phyloP scores from a whole-genome alignment of 2,797 vertebrate genomes.

The Nasua narica region DNA sequence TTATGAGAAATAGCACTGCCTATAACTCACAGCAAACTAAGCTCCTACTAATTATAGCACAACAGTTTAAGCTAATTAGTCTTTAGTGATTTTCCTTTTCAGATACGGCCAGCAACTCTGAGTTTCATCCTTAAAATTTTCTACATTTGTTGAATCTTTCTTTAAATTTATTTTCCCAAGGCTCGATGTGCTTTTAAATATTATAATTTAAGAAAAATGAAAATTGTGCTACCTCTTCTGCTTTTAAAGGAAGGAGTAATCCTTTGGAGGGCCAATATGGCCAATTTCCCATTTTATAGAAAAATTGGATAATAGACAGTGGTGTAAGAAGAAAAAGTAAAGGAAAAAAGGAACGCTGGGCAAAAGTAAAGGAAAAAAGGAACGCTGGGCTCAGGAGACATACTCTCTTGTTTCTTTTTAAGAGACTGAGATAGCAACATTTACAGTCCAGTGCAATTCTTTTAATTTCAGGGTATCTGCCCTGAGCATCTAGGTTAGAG shows the following conservation, averaged over 20 bases:
- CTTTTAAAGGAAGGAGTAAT: not conserved
- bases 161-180: not conserved
- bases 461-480: not conserved
- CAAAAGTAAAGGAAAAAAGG: not conserved
- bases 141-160: constrained; percentile 1
- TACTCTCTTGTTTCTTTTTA: not conserved
- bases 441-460: not conserved
- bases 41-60: constrained; percentile 49
- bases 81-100: constrained; percentile 48
- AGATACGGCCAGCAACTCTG: not conserved
- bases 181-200: not conserved
- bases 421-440: not conserved
- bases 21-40: constrained; percentile 35
- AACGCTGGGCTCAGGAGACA: not conserved
- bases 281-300: not conserved
- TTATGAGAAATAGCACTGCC: constrained; percentile 21
- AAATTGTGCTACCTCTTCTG: not conserved
- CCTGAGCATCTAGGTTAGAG: not conserved
- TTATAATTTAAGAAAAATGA: not conserved
- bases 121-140: not conserved
- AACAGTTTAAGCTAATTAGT: constrained; percentile 51
- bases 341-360: not conserved
- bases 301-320: not conserved
- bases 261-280: not conserved
- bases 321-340: not conserved